Evolutionary conservation across 2,888 invertebrate species (phyloP).

Genomic region (Drosophila stalkeri): DNA sequence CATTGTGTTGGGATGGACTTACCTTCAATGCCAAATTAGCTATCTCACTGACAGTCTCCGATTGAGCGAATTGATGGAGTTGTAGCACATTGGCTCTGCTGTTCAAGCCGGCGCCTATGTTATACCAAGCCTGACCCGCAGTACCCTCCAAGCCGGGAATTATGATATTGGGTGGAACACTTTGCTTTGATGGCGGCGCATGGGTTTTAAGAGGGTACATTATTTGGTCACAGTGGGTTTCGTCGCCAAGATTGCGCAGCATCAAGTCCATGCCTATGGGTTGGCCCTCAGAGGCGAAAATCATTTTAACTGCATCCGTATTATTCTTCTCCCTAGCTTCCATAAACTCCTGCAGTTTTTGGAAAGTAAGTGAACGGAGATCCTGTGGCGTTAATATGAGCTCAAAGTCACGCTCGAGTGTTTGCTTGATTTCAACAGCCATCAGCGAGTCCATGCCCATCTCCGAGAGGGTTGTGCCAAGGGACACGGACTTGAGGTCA

Average conservation of each 20-base stretch:
- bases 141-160: slow-evolving; percentile 90
- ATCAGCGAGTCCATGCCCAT: slow-evolving; percentile 98
- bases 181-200: slow-evolving; percentile 61
- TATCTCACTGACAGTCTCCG: slow-evolving; percentile 73
- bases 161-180: slow-evolving; percentile 83
- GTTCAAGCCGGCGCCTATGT: slow-evolving; percentile 71
- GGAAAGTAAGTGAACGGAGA: slow-evolving; percentile 91
- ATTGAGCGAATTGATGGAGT: slow-evolving; percentile 73
- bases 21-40: slow-evolving; percentile 77
- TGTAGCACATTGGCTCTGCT: slow-evolving; percentile 80
- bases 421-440: slow-evolving; percentile 98
- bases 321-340: slow-evolving; percentile 75
- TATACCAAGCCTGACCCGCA: slow-evolving; percentile 85
- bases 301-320: slow-evolving; percentile 78
- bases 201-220: slow-evolving; percentile 86
- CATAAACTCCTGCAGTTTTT: slow-evolving; percentile 83
- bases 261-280: slow-evolving; percentile 87
- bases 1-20: slow-evolving; percentile 18
- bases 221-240: slow-evolving; percentile 86
- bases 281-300: slow-evolving; percentile 77
- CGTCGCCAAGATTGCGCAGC: slow-evolving; percentile 88
- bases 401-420: slow-evolving; percentile 95
- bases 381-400: slow-evolving; percentile 94
- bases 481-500: slow-evolving; percentile 89
- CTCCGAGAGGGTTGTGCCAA: slow-evolving; percentile 92